Evolutionary conservation across 2,888 invertebrate species (phyloP), one percentile per base, ranked within the genome.

Genomic region (Aleiodes testaceus): DNA sequence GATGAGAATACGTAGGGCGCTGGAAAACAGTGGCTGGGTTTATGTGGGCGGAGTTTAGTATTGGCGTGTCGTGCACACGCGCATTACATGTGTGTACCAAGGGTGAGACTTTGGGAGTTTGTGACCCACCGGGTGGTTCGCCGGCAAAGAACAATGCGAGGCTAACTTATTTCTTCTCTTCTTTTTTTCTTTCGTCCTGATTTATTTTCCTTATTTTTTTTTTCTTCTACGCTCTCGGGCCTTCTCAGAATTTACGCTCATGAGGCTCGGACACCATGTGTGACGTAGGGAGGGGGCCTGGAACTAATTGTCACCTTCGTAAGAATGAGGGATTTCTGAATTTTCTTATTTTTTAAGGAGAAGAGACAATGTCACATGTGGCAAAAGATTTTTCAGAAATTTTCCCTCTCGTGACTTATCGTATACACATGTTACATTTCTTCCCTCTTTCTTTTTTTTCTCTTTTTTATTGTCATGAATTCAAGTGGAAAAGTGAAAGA

Each of bases 101-200:
- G 78, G 76, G 75, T 75, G 52, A 63, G 61, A 9, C 66, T 36
- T 36, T 36, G 9, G 47, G 18, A 59, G 66, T 73, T 70, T 70
- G 76, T 73, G 77, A 76, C 75, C 74, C 78, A 77, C 75, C 78
- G 69, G 72, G 75, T 45, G 74, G 70, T 71, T 59, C 36, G 70
- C 63, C 70, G 52, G 69, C 44, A 44, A 64, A 42, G 69, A 66
- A 73, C 69, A 74, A 74, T 72, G 68, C 68, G 69, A 66, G 53
- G 55, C 72, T 65, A 64, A 70, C 67, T 61, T 22, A 59, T 59
- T 70, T 64, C 61, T 44, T 63, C 44, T 66, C 70, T 52, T 47
- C 36, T 49, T 52, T 59, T 59, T 70, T 53, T 16, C n/a, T n/a
- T n/a, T n/a, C n/a, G n/a, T 36, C 36, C 36, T 11, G 6, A 9